Evolutionary conservation across 2,888 invertebrate genomes (phyloP).

Genomic region (Argynnis bischoffii): DNA sequence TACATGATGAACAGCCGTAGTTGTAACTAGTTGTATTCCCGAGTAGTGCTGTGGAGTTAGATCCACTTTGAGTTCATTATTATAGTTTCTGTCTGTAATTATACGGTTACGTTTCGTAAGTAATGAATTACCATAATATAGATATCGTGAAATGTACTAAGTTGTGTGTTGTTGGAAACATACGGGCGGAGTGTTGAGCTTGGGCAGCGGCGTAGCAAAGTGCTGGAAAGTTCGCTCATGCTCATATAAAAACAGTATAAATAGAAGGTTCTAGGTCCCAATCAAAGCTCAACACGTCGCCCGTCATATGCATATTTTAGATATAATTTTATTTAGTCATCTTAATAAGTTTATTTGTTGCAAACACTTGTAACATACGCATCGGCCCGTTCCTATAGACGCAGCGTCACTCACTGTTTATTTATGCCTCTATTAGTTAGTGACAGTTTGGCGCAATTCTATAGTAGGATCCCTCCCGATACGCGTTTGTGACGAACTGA

Average conservation of each 20-base stretch:
- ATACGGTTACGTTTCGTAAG: slow-evolving; percentile 60
- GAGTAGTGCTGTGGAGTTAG: slow-evolving; percentile 56
- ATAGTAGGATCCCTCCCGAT: slow-evolving; percentile 44
- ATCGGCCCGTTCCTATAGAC: slow-evolving; percentile 73
- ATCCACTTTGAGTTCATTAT: slow-evolving; percentile 57
- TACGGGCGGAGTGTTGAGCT: slow-evolving; percentile 34
- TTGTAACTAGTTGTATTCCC: slow-evolving; percentile 61
- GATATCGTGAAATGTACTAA: slow-evolving; percentile 66
- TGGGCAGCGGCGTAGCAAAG: neutral
- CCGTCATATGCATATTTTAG: slow-evolving; percentile 65
- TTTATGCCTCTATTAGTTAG: slow-evolving; percentile 72
- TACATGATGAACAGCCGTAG: slow-evolving; percentile 53
- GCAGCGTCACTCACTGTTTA: slow-evolving; percentile 61
- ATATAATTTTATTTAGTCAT: slow-evolving; percentile 79
- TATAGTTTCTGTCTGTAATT: slow-evolving; percentile 58
- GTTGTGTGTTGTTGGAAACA: slow-evolving; percentile 60
- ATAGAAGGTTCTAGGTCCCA: no score
- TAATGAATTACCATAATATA: slow-evolving; percentile 71
- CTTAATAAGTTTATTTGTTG: slow-evolving; percentile 72
- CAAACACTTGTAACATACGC: slow-evolving; percentile 48
- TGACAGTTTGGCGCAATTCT: slow-evolving; percentile 45
- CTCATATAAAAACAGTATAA: no score
- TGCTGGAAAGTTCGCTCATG: no score
- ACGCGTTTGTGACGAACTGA: neutral
- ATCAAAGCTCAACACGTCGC: slow-evolving; percentile 42